These are phyloP conservation scores for Steinernema scapterisci DNA, from an alignment of 2,888 invertebrate species.

Conservation along the genomic window DNA sequence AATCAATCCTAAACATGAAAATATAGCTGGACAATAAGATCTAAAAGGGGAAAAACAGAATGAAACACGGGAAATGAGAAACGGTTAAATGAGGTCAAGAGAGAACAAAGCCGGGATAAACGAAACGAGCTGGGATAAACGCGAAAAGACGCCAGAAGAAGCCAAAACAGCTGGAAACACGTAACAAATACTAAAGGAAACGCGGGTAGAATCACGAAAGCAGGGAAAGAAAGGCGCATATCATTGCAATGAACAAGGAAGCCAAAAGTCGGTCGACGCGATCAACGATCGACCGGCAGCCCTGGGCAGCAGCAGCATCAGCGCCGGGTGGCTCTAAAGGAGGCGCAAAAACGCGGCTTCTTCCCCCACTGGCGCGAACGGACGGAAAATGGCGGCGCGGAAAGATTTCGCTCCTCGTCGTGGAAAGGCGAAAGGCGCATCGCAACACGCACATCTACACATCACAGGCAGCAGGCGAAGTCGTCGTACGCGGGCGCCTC, in stretches of 20 bases:
- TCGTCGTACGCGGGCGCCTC: neutral
- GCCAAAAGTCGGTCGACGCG: no score
- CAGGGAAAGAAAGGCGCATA: no score
- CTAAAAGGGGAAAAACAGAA: no score
- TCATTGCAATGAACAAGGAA: no score
- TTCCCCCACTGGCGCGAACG: neutral
- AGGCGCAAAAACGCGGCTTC: neutral
- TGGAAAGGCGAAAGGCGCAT: neutral
- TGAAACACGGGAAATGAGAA: no score
- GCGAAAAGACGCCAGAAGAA: neutral
- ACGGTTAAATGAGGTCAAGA: neutral
- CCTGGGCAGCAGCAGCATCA: neutral
- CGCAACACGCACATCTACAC: constrained; percentile 9
- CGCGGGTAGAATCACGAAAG: no score
- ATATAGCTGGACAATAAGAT: no score
- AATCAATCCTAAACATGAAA: no score
- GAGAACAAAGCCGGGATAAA: neutral
- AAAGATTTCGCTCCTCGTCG: neutral
- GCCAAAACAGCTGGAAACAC: no score
- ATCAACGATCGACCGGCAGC: neutral
- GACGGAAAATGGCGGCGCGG: neutral
- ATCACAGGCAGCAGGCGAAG: no score
- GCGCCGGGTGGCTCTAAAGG: neutral
- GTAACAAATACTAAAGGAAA: no score
- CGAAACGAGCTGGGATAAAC: neutral